Evolutionary conservation across 2,113 vertebrate species (phyloP).

Genomic region (Macrotis lagotis): DNA sequence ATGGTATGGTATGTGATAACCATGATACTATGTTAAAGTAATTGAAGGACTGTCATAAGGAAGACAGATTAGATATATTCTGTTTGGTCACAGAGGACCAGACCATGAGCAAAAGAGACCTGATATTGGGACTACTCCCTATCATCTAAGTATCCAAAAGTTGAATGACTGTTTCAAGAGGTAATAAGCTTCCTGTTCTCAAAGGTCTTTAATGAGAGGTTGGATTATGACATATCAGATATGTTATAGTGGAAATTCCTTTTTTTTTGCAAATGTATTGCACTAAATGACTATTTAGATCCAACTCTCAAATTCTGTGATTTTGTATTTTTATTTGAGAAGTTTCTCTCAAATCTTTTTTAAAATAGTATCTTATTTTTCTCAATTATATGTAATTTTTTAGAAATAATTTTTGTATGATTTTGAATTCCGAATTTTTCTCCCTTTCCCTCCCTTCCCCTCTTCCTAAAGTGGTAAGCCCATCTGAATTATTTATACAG

Average conservation of each 20-base stretch:
- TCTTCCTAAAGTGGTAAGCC: neutral
- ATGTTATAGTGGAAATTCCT: neutral
- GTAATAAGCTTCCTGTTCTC: neutral
- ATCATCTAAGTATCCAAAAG: neutral
- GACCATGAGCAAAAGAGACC: neutral
- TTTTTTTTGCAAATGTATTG: neutral
- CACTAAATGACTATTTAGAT: neutral
- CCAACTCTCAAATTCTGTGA: neutral
- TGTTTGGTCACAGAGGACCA: neutral
- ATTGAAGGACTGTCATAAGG: neutral
- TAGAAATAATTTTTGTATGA: neutral
- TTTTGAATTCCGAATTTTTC: neutral
- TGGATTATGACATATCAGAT: neutral
- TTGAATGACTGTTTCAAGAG: neutral
- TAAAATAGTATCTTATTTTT: neutral
- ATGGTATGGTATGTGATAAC: neutral
- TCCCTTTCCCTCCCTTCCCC: too few relatives aligned
- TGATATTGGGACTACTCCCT: neutral
- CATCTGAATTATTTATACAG: slow-evolving; percentile 68
- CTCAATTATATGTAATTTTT: neutral
- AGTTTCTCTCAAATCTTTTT: neutral
- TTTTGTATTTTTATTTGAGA: neutral
- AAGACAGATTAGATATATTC: neutral
- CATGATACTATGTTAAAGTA: neutral
- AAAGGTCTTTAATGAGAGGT: neutral